A percentile compares a stretch with the other conserved stretches of the same genome.
Conservation (phyloP, 2,888 invertebrate genomes). For the Tineola bisselliella region DNA sequence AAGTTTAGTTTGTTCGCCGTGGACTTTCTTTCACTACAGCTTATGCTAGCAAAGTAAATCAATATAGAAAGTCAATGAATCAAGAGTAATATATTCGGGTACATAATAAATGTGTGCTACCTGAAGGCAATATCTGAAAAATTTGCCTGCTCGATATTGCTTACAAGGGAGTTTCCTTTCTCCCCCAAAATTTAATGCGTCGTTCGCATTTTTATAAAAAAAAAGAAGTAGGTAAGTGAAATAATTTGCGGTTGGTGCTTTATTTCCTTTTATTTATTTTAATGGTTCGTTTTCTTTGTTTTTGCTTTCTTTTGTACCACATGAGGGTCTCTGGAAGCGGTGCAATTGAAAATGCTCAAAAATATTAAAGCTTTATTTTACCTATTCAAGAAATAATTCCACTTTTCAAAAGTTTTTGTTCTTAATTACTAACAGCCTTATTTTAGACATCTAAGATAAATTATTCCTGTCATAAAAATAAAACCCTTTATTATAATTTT, state of each 20-base stretch:
- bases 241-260: slow-evolving; percentile 64
- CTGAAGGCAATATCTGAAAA: slow-evolving; percentile 70
- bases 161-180: slow-evolving; percentile 68
- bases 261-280: slow-evolving; percentile 68
- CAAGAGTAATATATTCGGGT: slow-evolving; percentile 69
- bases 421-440: slow-evolving; percentile 12
- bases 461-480: slow-evolving; percentile 47
- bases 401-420: slow-evolving; percentile 7
- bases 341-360: slow-evolving; percentile 14
- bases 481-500: slow-evolving; percentile 60
- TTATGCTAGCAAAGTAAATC: slow-evolving; percentile 67
- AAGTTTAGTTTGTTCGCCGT: slow-evolving; percentile 29
- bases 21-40: slow-evolving; percentile 53
- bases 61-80: slow-evolving; percentile 69
- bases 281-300: slow-evolving; percentile 58
- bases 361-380: slow-evolving; percentile 24
- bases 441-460: slow-evolving; percentile 25
- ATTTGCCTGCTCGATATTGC: slow-evolving; percentile 69
- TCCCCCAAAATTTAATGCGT: slow-evolving; percentile 68
- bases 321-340: slow-evolving; percentile 33
- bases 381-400: background rate
- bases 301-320: slow-evolving; percentile 48
- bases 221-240: slow-evolving; percentile 67
- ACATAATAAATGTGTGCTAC: slow-evolving; percentile 69
- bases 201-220: slow-evolving; percentile 65